A percentile compares a stretch with the other conserved stretches of the same genome.
Conservation (phyloP, 2,888 invertebrate genomes). For the Drosophila mimica region DNA sequence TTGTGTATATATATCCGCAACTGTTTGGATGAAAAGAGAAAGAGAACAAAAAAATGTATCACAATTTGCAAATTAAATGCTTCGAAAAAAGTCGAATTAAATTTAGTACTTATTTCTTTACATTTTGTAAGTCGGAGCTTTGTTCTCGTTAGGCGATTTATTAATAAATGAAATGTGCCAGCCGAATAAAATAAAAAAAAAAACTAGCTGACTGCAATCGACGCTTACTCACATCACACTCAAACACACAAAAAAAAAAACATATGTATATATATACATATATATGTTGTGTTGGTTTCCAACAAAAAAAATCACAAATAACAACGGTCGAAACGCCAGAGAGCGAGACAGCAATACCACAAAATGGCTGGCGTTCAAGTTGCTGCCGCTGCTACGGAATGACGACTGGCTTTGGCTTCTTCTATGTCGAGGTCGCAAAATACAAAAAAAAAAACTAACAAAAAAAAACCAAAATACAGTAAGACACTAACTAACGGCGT, state of each 20-base stretch:
- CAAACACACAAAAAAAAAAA: not conserved
- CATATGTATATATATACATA: not conserved
- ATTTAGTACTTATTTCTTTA: not conserved
- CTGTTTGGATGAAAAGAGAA: not conserved
- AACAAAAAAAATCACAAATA: constrained; percentile 54
- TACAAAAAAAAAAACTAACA: constrained; percentile 2
- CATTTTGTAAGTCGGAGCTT: not conserved
- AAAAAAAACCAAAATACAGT: constrained; percentile 7
- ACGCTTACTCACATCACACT: constrained; percentile 51
- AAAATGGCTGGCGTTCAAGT: constrained; percentile 61
- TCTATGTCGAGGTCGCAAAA: constrained; percentile 78
- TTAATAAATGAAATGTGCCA: not conserved
- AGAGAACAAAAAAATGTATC: not conserved
- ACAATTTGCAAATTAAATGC: not conserved
- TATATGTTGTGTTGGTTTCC: constrained; percentile 49
- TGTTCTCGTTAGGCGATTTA: not conserved
- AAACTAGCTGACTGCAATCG: constrained; percentile 22
- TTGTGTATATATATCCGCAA: not conserved
- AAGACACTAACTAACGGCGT: constrained; percentile 44
- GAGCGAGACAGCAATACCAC: constrained; percentile 47
- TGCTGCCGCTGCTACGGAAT: constrained; percentile 55
- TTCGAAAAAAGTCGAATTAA: not conserved
- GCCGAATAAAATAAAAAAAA: not conserved
- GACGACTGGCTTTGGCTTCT: constrained; percentile 65
- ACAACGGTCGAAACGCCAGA: constrained; percentile 36